Base-by-base conservation (phyloP, 2,113 vertebrate species). In the Pachycephala philippinensis region DNA sequence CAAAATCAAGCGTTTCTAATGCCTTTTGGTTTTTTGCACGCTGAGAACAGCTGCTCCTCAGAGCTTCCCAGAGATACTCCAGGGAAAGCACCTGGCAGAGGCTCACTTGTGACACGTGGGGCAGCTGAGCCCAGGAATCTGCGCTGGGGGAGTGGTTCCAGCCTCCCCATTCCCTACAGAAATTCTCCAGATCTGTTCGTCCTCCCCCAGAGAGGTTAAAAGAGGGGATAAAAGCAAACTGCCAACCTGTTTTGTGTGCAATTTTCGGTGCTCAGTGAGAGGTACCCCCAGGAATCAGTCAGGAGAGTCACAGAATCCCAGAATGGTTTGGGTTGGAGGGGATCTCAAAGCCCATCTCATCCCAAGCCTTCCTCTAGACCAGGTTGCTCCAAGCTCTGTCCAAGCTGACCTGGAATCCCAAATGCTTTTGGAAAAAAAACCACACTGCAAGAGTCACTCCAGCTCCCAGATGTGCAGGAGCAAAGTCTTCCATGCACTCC, bases 31-130 rank as follows among this genome's bases (percentile, higher is more conserved):
- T 45, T 63, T 66, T 61, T 42, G 19, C 28, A 24, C 37, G 45
- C 8, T 54, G 5, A 42, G 42, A 31, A 5, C 60, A 70, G 49
- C 90, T 87, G 90, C 37, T 91, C 31, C 81, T 87, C 77, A 27
- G 89, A 89, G 54, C 50, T 74, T 56, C 86, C 77, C 81, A 56
- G 65, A n/a, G 49, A 13, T 31, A 18, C 59, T 49, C 53, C 40
- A 65, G 77, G 70, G 64, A 64, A 39, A 69, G 12, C 60, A 71
- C 31, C 53, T 70, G 47, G 39, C 63, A 52, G 80, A 42, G 37
- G 11, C 30, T 56, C 39, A 4, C 26, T 11, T 4, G 1, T 19
- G 8, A 3, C 53, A 68, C 0, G 1, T 7, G 35, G 44, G 21
- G 50, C 45, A 72, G 66, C 83, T 77, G 66, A 71, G 33, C 27